These are phyloP conservation scores for Gadus macrocephalus DNA, from an alignment of 2,113 vertebrate species.

Conservation along the genomic window DNA sequence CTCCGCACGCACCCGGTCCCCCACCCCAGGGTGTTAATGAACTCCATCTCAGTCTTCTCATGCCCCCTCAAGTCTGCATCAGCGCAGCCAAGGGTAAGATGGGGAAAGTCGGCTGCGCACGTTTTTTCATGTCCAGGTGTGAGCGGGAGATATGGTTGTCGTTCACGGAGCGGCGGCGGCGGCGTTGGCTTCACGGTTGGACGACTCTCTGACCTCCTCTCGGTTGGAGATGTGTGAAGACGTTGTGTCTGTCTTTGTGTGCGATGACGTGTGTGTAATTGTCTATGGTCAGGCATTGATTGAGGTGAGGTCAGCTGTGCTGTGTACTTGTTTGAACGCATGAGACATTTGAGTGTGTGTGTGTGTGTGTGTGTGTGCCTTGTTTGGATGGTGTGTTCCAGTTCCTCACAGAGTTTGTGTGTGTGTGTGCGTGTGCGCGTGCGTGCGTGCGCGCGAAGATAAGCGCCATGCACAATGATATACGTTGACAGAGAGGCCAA, in stretches of 20 bases:
- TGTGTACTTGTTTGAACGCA: too few species aligned
- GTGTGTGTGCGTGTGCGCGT: background rate
- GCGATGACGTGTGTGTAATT: too few species aligned
- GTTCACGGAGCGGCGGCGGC: slow-evolving; percentile 10
- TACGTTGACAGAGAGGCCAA: background rate
- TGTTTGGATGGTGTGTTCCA: too few species aligned
- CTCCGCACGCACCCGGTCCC: slow-evolving; percentile 25
- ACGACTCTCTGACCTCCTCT: too few species aligned
- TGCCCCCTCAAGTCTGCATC: slow-evolving; percentile 25
- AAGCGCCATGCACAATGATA: background rate
- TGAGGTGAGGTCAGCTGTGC: background rate
- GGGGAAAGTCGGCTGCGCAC: slow-evolving; percentile 26
- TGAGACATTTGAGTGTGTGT: background rate
- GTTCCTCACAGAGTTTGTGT: too few species aligned
- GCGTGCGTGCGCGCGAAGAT: background rate
- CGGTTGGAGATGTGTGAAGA: too few species aligned
- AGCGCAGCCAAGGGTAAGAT: slow-evolving; percentile 27
- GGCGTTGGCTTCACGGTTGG: too few species aligned
- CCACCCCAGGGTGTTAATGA: slow-evolving; percentile 44
- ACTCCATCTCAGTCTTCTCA: slow-evolving; percentile 37
- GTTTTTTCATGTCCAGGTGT: background rate
- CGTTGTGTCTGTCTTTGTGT: background rate
- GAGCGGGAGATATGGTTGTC: background rate
- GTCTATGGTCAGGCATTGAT: background rate
- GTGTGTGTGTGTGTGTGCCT: background rate